These are phyloP conservation scores for Odocoileus hemionus DNA, from an alignment of 2,113 vertebrate species.

Conservation along the genomic window DNA sequence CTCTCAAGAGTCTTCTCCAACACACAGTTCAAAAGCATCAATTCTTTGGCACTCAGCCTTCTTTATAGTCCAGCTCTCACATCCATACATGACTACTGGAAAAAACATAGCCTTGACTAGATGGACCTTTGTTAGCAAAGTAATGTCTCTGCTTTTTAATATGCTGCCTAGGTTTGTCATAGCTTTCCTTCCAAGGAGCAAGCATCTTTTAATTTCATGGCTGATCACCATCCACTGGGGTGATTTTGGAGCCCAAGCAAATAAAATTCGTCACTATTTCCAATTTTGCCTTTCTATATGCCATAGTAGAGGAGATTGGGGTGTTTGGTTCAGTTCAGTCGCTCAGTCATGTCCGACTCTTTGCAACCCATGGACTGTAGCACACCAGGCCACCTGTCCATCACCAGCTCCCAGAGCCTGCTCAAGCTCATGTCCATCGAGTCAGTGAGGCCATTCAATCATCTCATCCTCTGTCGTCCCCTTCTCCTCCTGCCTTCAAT, in stretches of 20 bases:
- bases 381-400: not conserved
- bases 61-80: not conserved
- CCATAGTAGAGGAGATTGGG: not conserved
- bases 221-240: not conserved
- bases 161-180: not conserved
- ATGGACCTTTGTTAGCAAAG: not conserved
- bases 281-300: not conserved
- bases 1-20: not conserved
- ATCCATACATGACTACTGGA: not conserved
- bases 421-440: not conserved
- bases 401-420: not conserved
- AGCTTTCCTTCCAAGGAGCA: not conserved
- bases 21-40: not conserved
- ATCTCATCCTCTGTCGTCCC: not conserved
- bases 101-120: not conserved
- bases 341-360: fast-evolving
- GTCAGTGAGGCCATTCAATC: not conserved
- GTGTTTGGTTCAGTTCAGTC: not conserved
- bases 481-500: not conserved
- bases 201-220: not conserved
- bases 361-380: not conserved
- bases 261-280: not conserved
- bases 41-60: not conserved
- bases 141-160: not conserved
- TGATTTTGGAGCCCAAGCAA: not conserved